Evolutionary conservation across 2,797 vertebrate species (phyloP), one percentile per base, ranked within the genome.

Genomic region (Anas georgica): DNA sequence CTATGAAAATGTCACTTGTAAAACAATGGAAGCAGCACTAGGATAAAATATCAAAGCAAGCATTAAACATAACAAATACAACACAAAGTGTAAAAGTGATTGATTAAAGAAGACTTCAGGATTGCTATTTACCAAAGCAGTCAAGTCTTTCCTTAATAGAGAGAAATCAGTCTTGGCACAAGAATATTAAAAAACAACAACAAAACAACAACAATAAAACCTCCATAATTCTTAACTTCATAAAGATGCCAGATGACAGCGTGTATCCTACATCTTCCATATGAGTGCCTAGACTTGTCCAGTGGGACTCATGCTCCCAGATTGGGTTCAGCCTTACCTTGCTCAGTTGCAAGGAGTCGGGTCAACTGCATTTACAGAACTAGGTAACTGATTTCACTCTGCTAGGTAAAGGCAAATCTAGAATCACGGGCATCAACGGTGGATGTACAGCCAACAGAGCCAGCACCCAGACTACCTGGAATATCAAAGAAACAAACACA

Each of bases 211-310:
- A 29, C 13, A 29, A 31, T 13, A 64, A 43, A 64, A 43, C 39
- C 28, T 4, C 13, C 64, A 2, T 13, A 3, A 3, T 6, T 6
- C 45, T 16, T 12, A 15, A 3, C 13, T 48, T 35, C 41, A 22
- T 4, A 2, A 33, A 66, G 72, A 8, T 1, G 3, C 52, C 9
- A 28, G 7, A 2, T 6, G 10, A 7, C 1, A 2, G 2, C 4
- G 33, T 2, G 1, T 5, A 33, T 50, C 5, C 1, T 8, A 7
- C 62, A 3, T 12, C 5, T 0, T 6, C 43, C 12, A 0, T 7
- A 3, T 3, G 10, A 31, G 33, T 46, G 22, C 41, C 88, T 4
- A 2, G 21, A 39, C 10, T 0, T 7, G 48, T 13, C 8, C 8
- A 8, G 23, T 4, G 9, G 6, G 54, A 23, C 14, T 28, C 26